Percentiles rank a stretch among this genome's conserved stretches.
Evolutionary conservation across 2,888 invertebrate species (phyloP).

Genomic region (Drosophila meridiana): DNA sequence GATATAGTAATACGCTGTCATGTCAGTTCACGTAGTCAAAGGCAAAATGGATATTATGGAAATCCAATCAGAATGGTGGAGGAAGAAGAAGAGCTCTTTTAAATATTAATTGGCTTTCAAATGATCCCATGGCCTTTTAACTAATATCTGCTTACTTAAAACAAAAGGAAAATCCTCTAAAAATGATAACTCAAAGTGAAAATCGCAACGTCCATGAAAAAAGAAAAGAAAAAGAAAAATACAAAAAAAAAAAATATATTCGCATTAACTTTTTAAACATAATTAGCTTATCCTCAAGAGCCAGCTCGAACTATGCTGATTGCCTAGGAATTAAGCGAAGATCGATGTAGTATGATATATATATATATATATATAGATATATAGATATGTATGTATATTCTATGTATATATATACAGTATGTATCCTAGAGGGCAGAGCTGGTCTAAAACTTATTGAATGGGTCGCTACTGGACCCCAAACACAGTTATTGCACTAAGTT

Average conservation of each 20-base stretch:
- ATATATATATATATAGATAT: neutral
- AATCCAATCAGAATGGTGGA: slow-evolving; percentile 18
- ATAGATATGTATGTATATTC: neutral
- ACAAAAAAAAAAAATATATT: slow-evolving; percentile 6
- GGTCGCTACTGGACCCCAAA: neutral
- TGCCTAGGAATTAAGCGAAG: slow-evolving; percentile 37
- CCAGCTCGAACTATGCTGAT: slow-evolving; percentile 20
- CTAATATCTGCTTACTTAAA: slow-evolving; percentile 17
- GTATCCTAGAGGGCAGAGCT: slow-evolving; percentile 20
- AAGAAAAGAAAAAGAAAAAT: neutral
- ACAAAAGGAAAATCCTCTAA: slow-evolving; percentile 6
- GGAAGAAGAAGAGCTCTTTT: slow-evolving; percentile 8
- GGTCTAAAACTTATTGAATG: slow-evolving; percentile 3
- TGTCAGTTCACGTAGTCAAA: slow-evolving; percentile 32
- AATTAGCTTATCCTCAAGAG: slow-evolving; percentile 44
- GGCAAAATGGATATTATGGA: neutral
- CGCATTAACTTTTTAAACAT: slow-evolving; percentile 46
- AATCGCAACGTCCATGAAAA: slow-evolving; percentile 66
- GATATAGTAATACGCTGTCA: slow-evolving; percentile 33
- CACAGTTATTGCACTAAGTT: slow-evolving; percentile 25
- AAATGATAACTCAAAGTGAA: slow-evolving; percentile 44
- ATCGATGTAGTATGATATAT: slow-evolving; percentile 13
- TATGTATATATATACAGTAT: slow-evolving; percentile 19
- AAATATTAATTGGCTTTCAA: slow-evolving; percentile 46
- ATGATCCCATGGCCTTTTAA: slow-evolving; percentile 31